Conservation (phyloP, 2,888 invertebrate genomes). For the Clunio marinus region DNA sequence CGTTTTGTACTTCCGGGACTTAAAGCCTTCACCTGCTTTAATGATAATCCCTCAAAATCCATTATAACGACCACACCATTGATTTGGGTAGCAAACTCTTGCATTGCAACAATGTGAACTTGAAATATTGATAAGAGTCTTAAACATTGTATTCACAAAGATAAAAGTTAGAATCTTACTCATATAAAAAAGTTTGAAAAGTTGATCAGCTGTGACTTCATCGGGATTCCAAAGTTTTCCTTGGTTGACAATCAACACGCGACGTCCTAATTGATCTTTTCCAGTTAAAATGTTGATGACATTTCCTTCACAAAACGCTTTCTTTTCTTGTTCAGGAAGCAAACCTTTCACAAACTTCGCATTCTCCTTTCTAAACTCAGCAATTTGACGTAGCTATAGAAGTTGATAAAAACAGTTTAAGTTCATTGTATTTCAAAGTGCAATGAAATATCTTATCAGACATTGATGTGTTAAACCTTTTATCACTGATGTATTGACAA, state of each 20-base stretch:
- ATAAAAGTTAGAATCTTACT: slow-evolving; percentile 9
- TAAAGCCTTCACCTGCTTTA: slow-evolving; percentile 67
- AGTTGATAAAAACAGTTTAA: too few species aligned
- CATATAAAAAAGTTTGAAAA: slow-evolving; percentile 75
- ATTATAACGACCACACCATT: slow-evolving; percentile 74
- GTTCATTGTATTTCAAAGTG: too few species aligned
- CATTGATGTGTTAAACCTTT: too few species aligned
- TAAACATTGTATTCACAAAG: not conserved
- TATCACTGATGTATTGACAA: not conserved
- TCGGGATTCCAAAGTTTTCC: slow-evolving; percentile 77
- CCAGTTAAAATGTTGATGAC: slow-evolving; percentile 73
- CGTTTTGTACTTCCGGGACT: slow-evolving; percentile 71
- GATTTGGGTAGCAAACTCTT: slow-evolving; percentile 75
- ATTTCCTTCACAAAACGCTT: slow-evolving; percentile 64
- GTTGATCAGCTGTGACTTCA: slow-evolving; percentile 66
- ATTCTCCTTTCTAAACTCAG: slow-evolving; percentile 71
- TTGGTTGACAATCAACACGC: slow-evolving; percentile 67
- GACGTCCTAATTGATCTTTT: slow-evolving; percentile 70
- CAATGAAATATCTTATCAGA: not conserved
- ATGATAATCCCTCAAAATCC: slow-evolving; percentile 74
- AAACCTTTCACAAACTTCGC: slow-evolving; percentile 61
- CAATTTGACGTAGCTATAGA: slow-evolving; percentile 69
- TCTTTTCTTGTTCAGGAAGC: slow-evolving; percentile 63
- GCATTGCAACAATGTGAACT: slow-evolving; percentile 70
- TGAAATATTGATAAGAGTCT: slow-evolving; percentile 42